Conservation (phyloP, 2,888 invertebrate genomes). For the Listrodromus nycthemerus region DNA sequence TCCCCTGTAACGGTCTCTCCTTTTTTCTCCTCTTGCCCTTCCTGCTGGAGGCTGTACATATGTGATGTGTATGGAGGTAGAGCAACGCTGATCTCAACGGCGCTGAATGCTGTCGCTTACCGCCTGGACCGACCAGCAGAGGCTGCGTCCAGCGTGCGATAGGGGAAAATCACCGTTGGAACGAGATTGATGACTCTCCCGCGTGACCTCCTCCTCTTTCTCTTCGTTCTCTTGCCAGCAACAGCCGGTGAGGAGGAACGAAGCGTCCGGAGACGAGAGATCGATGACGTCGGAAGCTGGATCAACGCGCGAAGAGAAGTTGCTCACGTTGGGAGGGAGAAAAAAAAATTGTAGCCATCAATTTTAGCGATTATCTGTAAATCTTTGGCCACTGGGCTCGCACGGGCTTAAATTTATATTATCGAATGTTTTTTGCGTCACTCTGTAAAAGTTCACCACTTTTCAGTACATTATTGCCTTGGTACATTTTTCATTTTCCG, state of each 20-base stretch:
- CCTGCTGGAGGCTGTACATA: neutral
- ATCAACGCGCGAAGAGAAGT: slow-evolving; percentile 53
- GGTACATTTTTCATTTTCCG: no score
- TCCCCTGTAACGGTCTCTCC: slow-evolving; percentile 19
- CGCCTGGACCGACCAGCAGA: slow-evolving; percentile 13
- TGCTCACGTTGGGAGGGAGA: slow-evolving; percentile 31
- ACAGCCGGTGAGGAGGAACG: slow-evolving; percentile 35
- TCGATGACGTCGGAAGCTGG: slow-evolving; percentile 39
- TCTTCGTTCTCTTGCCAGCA: slow-evolving; percentile 2
- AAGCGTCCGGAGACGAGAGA: slow-evolving; percentile 34
- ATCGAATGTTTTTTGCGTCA: neutral
- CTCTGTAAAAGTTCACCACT: no score
- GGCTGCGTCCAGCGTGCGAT: neutral
- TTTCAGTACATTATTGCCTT: no score
- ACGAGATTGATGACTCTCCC: slow-evolving; percentile 55
- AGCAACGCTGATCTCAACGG: neutral
- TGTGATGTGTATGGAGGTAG: neutral
- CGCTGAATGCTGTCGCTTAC: neutral
- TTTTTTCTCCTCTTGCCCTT: neutral
- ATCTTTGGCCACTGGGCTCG: slow-evolving; percentile 9
- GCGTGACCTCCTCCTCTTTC: slow-evolving; percentile 30
- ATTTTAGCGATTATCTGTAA: slow-evolving; percentile 42
- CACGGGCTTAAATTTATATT: neutral
- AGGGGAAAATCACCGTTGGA: slow-evolving; percentile 47
- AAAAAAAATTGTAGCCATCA: slow-evolving; percentile 46